Evolutionary conservation across 2,888 invertebrate genomes (phyloP), one percentile per base, ranked within the genome.

Genomic region (Diaperis boleti): DNA sequence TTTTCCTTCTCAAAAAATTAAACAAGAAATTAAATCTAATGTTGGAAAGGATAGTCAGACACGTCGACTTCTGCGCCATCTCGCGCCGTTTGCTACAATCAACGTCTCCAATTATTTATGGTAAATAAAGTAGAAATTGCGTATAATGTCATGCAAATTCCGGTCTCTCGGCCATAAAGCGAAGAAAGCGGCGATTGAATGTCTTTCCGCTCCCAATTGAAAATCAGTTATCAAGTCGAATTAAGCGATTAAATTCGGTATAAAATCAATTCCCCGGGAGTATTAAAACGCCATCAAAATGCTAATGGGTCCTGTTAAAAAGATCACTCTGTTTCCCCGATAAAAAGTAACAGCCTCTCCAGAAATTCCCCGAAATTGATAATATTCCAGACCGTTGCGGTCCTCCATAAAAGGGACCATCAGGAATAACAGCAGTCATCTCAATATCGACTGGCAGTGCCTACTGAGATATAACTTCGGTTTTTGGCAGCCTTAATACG

Each of bases 401-500:
- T 50, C 50, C 37, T 50, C 50, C 11, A 50, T 47, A 31, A 56
- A 45, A 44, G 45, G 33, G 35, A 10, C 52, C 56, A 44, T 45
- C 31, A 31, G n/a, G 33, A 42, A 55, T 42, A 45, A 35, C 49
- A 44, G 62, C 57, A 52, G 56, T 67, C 67, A 62, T 74, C 74
- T 73, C 75, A 73, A 75, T 76, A 76, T 76, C 75, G 75, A 73
- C 72, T 74, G 72, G 68, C 70, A 68, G 59, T 67, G 71, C 71
- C 74, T 72, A 69, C 72, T 70, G 74, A 77, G 76, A 75, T 75
- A 76, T 75, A 77, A 77, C 77, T 78, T 79, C 74, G 79, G 80
- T 79, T 79, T 80, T 79, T 79, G 78, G 79, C 78, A 77, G 77
- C 77, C 77, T 71, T 79, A 80, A 80, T 78, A 72, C 78, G 72